These are phyloP conservation scores for Drosophila watanabei DNA, from an alignment of 1,140 invertebrate genomes.

Conservation along the genomic window DNA sequence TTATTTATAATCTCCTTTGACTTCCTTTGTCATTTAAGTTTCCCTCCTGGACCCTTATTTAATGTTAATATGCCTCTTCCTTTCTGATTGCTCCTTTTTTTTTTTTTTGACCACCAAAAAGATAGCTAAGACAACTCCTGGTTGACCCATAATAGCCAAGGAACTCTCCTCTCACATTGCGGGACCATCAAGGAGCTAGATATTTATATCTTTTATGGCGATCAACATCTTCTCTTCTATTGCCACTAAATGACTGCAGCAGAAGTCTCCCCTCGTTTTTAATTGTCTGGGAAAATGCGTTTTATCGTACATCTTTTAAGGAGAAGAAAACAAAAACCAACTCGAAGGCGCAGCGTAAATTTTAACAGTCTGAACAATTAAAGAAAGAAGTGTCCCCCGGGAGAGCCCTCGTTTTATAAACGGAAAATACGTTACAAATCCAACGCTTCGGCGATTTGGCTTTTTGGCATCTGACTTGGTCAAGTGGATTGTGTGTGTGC, in stretches of 20 bases:
- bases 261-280: slow-evolving; percentile 56
- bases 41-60: background rate
- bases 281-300: slow-evolving; percentile 76
- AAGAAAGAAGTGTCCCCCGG: slow-evolving; percentile 48
- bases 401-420: background rate
- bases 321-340: slow-evolving; percentile 23
- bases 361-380: slow-evolving; percentile 59
- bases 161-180: slow-evolving; percentile 24
- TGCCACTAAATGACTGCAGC: slow-evolving; percentile 47
- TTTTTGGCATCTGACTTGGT: slow-evolving; percentile 53
- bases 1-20: background rate
- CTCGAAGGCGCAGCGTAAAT: slow-evolving; percentile 33
- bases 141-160: slow-evolving; percentile 18
- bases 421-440: slow-evolving; percentile 78
- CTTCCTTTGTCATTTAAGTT: slow-evolving; percentile 1
- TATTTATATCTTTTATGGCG: slow-evolving; percentile 38
- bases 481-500: slow-evolving; percentile 69
- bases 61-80: background rate
- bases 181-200: slow-evolving; percentile 10
- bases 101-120: slow-evolving; percentile 4
- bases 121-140: slow-evolving; percentile 7
- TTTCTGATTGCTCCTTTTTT: slow-evolving; percentile 8
- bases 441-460: slow-evolving; percentile 62
- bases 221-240: slow-evolving; percentile 31
- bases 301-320: slow-evolving; percentile 65